These are phyloP conservation scores for Potorous gilbertii DNA, from an alignment of 2,797 vertebrate species.

Conservation along the genomic window DNA sequence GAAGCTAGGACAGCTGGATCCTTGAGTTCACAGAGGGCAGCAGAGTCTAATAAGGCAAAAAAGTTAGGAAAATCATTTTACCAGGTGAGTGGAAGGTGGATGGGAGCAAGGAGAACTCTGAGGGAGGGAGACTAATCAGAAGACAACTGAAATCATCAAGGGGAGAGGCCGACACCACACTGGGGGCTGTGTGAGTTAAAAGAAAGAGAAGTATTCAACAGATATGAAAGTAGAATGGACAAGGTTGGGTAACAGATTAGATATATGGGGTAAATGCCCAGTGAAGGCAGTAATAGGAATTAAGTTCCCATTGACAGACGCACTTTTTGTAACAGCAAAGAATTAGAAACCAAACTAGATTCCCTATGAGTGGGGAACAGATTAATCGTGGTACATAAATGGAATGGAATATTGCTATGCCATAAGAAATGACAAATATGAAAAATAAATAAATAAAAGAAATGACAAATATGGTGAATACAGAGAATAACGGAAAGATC, in stretches of 20 bases:
- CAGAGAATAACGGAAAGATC: not conserved
- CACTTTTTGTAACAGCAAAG: not conserved
- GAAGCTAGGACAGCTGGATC: no score
- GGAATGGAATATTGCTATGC: not conserved
- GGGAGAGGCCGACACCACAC: no score
- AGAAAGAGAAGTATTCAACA: no score
- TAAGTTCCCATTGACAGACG: not conserved
- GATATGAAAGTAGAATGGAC: not conserved
- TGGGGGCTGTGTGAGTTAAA: not conserved
- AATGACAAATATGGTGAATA: not conserved
- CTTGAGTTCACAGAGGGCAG: no score
- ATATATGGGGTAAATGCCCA: not conserved
- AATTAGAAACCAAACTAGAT: not conserved
- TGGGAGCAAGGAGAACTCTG: no score
- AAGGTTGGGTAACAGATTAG: not conserved
- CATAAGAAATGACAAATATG: not conserved
- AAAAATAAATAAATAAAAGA: no score
- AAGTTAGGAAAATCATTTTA: no score
- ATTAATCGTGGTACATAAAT: not conserved
- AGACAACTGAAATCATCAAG: no score
- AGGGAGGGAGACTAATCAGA: no score
- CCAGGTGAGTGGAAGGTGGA: no score
- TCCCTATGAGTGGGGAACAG: not conserved
- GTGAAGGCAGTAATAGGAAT: not conserved
- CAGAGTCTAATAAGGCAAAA: no score